Percentiles rank a stretch among this genome's conserved stretches.
phyloP scores from a whole-genome alignment of 2,113 vertebrate species.

The Leptobrachium leishanense region DNA sequence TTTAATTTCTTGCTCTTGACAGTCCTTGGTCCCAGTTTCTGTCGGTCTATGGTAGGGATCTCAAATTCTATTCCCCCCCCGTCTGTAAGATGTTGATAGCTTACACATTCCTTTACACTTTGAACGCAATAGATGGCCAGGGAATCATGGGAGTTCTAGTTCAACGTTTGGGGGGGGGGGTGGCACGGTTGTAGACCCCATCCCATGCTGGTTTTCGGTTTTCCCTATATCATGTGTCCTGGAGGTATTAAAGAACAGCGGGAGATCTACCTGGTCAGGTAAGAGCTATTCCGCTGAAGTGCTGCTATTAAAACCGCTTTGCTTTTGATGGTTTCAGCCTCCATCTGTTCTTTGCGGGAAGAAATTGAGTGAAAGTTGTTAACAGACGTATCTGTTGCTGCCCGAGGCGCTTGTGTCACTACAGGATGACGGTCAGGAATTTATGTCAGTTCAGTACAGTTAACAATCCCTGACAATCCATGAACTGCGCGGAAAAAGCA shows the following conservation, averaged over 20 bases:
- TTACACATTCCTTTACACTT: no score
- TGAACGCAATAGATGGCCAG: no score
- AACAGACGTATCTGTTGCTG: slow-evolving; percentile 42
- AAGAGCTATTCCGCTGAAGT: background rate
- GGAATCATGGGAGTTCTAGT: background rate
- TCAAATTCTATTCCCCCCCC: no score
- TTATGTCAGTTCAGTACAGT: slow-evolving; percentile 43
- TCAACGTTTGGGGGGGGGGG: background rate
- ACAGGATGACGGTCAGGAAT: slow-evolving; percentile 32
- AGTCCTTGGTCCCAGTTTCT: no score
- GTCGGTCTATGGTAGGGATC: no score
- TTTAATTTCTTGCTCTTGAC: no score
- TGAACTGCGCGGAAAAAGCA: slow-evolving; percentile 32
- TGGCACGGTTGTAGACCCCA: background rate
- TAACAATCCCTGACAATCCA: slow-evolving; percentile 44
- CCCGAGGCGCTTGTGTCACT: slow-evolving; percentile 38
- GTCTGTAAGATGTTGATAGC: no score
- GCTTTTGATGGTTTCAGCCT: slow-evolving; percentile 26
- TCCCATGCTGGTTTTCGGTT: background rate
- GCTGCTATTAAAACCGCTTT: slow-evolving; percentile 8
- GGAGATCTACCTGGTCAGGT: slow-evolving; percentile 5
- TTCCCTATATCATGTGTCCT: background rate
- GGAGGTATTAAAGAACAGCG: background rate
- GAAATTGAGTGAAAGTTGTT: slow-evolving; percentile 37
- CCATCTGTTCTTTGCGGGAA: slow-evolving; percentile 31